Evolutionary conservation across 1,140 invertebrate genomes (phyloP), one percentile per base, ranked within the genome.

Genomic region (Mactra quadrangularis): DNA sequence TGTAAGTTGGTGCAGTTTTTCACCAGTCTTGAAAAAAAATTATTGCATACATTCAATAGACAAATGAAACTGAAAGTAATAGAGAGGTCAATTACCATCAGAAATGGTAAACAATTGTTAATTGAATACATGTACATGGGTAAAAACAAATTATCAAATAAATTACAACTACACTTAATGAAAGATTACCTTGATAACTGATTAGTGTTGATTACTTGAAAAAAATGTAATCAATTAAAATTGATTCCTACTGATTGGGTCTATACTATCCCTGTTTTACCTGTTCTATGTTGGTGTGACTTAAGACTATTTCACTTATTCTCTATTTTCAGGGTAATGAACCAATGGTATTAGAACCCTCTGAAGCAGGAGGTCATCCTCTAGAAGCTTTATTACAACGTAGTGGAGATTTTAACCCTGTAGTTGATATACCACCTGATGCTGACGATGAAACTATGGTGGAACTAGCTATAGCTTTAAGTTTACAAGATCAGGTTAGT

Each of bases 361-460:
- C 91, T 77, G 92, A 90, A 25, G 77, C 74, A 15, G 82, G 76
- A 41, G 76, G 87, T 41, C 84, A 89, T 33, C 92, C 95, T 3
- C 89, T 97, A 7, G 97, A 97, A 92, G 96, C 96, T 0, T 93
- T 96, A 41, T 94, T 96, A 83, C 93, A 93, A 27, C 92, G 92
- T 57, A 94, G 94, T 59, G 95, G 94, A 3, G 91, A 90, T 64
- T 96, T 96, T 83, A 95, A 95, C 13, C 95, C 96, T 0, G 91
- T 98, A n/a, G 92, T 98, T 0, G 97, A 98, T 88, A 95, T 98
- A 31, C 97, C 97, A 19, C 96, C 97, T 7, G 97, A 98, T 93
- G 97, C 97, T 3, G 97, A 98, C 91, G 98, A 99, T 91, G 98
- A 99, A 92, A 96, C 97, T 0, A 99, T 99, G 95, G 97, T 99